phyloP scores from a whole-genome alignment of 2,888 invertebrate species.

The Anoncus sp. region DNA sequence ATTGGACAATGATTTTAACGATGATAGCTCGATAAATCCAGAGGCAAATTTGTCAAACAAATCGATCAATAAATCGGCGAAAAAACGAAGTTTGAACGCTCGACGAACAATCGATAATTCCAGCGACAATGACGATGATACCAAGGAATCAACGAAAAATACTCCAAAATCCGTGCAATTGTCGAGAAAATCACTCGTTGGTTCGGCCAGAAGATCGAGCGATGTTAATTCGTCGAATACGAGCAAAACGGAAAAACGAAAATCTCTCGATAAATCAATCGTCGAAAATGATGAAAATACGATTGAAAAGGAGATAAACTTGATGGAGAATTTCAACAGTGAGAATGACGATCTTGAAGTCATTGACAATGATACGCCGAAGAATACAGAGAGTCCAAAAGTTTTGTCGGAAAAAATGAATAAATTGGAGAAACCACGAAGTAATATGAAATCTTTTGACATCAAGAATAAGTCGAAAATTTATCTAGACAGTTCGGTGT shows the following conservation, averaged over 20 bases:
- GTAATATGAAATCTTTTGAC: background rate
- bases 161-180: background rate
- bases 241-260: slow-evolving; percentile 34
- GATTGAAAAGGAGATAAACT: background rate
- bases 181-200: slow-evolving; percentile 38
- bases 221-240: slow-evolving; percentile 16
- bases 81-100: slow-evolving; percentile 17
- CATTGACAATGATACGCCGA: background rate
- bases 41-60: slow-evolving; percentile 13
- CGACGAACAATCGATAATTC: background rate
- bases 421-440: slow-evolving; percentile 9
- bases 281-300: background rate
- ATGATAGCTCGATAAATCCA: background rate
- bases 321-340: background rate
- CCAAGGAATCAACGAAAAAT: background rate
- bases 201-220: slow-evolving; percentile 8
- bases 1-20: background rate
- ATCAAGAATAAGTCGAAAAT: slow-evolving; percentile 17
- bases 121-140: slow-evolving; percentile 13
- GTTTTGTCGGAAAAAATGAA: background rate
- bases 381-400: background rate
- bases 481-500: background rate
- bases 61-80: slow-evolving; percentile 22
- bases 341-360: background rate
- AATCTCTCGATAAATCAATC: slow-evolving; percentile 48